These are phyloP conservation scores for Leptarthrus brevirostris DNA, from an alignment of 2,888 invertebrate species.

Conservation along the genomic window DNA sequence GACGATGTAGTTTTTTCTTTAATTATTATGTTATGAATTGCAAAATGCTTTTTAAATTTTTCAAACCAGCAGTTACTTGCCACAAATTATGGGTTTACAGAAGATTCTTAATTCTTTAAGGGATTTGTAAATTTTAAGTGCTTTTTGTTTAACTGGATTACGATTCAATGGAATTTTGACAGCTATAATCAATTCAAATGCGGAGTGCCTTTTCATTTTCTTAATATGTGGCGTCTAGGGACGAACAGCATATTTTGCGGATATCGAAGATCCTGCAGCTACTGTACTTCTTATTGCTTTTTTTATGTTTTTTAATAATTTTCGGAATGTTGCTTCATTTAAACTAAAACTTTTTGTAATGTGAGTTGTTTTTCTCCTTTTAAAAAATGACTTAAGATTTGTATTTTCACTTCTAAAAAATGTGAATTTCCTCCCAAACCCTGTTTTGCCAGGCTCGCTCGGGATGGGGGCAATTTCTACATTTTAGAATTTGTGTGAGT, in stretches of 20 bases:
- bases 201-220: conserved; percentile 57
- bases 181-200: conserved; percentile 55
- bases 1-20: conserved; percentile 53
- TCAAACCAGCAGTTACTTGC: conserved; percentile 56
- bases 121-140: too few species aligned
- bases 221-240: conserved; percentile 55
- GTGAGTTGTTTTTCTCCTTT: conserved; percentile 53
- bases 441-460: too few species aligned
- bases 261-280: conserved; percentile 52
- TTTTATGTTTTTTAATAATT: conserved; percentile 56
- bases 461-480: too few species aligned
- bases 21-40: conserved; percentile 54
- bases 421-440: conserved; percentile 48
- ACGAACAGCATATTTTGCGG: conserved; percentile 34
- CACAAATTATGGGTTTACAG: conserved; percentile 53
- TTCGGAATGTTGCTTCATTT: conserved; percentile 57
- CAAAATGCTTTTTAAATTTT: conserved; percentile 53
- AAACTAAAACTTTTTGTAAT: conserved; percentile 56
- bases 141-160: too few species aligned
- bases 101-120: too few species aligned
- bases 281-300: conserved; percentile 53
- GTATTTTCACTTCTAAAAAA: conserved; percentile 49
- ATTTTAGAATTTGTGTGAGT: too few species aligned
- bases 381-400: conserved; percentile 53
- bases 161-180: conserved; percentile 53